A percentile compares a stretch with the other conserved stretches of the same genome.
phyloP scores from a whole-genome alignment of 1,140 invertebrate genomes.

The Melipona quadrifasciata region DNA sequence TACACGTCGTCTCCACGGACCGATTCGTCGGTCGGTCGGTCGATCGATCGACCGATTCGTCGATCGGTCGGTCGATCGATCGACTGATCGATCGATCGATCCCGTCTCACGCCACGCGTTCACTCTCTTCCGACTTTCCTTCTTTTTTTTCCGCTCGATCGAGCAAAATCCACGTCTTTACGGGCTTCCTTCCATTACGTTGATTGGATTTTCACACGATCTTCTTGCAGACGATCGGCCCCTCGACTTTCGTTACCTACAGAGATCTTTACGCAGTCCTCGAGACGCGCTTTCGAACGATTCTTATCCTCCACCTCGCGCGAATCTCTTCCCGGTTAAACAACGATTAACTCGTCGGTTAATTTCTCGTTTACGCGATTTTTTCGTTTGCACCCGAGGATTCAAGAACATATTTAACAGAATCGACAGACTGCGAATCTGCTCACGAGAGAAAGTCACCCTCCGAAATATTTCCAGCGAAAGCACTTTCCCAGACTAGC shows the following conservation, averaged over 20 bases:
- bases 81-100: no score
- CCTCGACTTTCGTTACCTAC: slow-evolving; percentile 20
- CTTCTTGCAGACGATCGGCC: neutral
- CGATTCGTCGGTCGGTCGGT: neutral
- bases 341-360: neutral
- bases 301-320: neutral
- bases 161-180: slow-evolving; percentile 13
- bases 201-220: slow-evolving; percentile 10
- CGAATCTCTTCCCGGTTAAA: neutral
- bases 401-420: no score
- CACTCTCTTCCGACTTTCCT: neutral
- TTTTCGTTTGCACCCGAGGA: no score
- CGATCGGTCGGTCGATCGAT: no score
- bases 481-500: no score
- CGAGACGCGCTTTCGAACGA: neutral
- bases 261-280: neutral
- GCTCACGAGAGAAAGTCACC: no score
- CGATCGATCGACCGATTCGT: no score
- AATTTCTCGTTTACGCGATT: no score
- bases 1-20: neutral
- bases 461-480: no score
- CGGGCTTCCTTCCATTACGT: slow-evolving; percentile 10
- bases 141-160: neutral
- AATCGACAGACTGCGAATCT: no score
- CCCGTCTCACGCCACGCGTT: neutral